Base-by-base conservation (phyloP, 2,888 invertebrate species). In the Acleris sparsana region DNA sequence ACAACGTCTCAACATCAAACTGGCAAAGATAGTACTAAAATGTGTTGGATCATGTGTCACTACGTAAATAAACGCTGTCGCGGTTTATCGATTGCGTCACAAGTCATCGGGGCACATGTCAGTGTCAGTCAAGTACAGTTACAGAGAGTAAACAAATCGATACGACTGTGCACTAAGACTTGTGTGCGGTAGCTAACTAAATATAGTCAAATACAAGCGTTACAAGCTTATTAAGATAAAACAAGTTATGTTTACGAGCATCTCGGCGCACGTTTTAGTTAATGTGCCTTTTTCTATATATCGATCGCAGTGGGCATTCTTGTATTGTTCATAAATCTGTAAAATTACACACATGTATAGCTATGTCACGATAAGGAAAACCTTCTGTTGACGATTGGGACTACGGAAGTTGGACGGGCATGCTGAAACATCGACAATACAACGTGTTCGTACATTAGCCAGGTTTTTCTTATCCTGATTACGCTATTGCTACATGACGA, bases 251-350 rank as follows among this genome's bases (percentile, higher is more conserved):
- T 52, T 66, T 66, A 62, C 66, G 25, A 70, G 73, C 73, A 89
- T 73, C 46, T 89, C 89, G 86, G 87, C 80, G 87, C 89, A 90
- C 71, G 79, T 73, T 80, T 87, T 83, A 76, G 83, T 75, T 75
- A 80, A 82, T 70, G 81, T 80, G 77, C 83, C 84, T 70, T 82
- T 84, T 59, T 81, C 79, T 72, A 85, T 72, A 75, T 87, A 78
- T 73, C 77, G 77, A 78, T 90, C 87, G 87, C 91, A 90, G 89
- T 92, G 87, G 85, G 88, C 86, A 78, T 77, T 77, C 85, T 86
- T 88, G 86, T 85, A 89, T 73, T 85, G 77, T 78, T 86, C 79
- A 84, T 88, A 90, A 74, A 87, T 86, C 92, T 92, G 92, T 46
- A 88, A 85, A 83, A 72, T 73, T 51, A 64, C 55, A 65, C 55